Evolutionary conservation across 2,797 vertebrate genomes (phyloP).

Genomic region (Setipinna tenuifilis): DNA sequence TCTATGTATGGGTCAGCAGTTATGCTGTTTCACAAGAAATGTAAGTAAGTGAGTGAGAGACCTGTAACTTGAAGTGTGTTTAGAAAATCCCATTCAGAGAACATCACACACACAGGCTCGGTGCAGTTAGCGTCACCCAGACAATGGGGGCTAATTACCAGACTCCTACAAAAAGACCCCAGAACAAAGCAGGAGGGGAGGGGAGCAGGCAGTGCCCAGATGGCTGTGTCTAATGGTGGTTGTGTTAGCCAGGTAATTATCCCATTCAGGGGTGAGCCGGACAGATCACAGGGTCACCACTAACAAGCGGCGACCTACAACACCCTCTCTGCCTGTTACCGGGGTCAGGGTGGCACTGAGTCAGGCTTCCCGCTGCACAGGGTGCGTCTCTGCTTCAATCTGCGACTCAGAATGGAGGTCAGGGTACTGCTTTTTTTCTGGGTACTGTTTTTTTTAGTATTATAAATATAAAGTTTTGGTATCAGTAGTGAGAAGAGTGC

Average conservation of each 20-base stretch:
- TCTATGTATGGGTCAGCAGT: background rate
- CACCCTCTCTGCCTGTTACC: too few relatives aligned
- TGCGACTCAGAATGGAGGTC: background rate
- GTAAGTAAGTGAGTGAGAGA: background rate
- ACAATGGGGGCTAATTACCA: conserved; percentile 67
- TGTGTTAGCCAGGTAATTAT: conserved; percentile 75
- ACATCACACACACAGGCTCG: conserved; percentile 26
- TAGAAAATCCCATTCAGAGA: background rate
- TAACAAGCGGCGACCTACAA: conserved; percentile 54
- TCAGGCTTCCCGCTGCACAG: background rate
- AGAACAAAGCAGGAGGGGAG: conserved; percentile 63
- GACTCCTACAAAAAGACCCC: conserved; percentile 50
- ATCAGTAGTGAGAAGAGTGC: too few relatives aligned
- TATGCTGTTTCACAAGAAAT: background rate
- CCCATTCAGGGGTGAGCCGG: conserved; percentile 41
- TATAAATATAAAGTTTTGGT: too few relatives aligned
- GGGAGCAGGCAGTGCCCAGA: conserved; percentile 36
- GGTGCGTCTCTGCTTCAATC: background rate
- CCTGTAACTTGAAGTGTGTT: background rate
- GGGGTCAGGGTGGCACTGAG: conserved; percentile 44
- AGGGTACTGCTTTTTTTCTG: too few relatives aligned
- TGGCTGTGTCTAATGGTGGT: conserved; percentile 55
- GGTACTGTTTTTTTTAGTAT: too few relatives aligned
- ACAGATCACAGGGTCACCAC: conserved; percentile 58
- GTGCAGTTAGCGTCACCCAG: conserved; percentile 45